Evolutionary conservation across 1,140 invertebrate genomes (phyloP), one percentile per base, ranked within the genome.

Genomic region (Nephila pilipes): DNA sequence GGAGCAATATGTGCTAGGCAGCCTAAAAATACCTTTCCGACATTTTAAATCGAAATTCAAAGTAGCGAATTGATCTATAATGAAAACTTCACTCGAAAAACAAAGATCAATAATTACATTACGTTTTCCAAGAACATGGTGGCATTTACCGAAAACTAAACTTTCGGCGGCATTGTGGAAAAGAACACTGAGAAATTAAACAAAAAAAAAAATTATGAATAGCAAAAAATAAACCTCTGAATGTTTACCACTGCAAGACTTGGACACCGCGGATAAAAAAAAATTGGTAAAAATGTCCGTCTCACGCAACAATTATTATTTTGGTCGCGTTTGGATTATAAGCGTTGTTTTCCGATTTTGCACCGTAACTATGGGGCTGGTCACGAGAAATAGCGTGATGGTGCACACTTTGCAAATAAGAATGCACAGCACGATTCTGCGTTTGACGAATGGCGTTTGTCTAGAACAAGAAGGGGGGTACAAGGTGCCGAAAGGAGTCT

Each of bases 221-320:
- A 81, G 8, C n/a, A 55, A 54, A 54, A 10, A 54, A 54, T 20
- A 22, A 81, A 54, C 16, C 14, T 55, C 38, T n/a, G 38, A 54
- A 29, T 46, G 46, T 81, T 36, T 81, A 54, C 46, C 54, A 36
- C 46, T 18, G 22, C 38, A 54, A 81, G 6, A n/a, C 38, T 16
- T 46, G 36, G 46, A 46, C 38, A 14, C n/a, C 80, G 22, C n/a
- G 46, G 46, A 81, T 81, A 46, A 3, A 46, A 60, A 60, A 60
- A 54, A 54, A 29, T 29, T 22, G 29, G 12, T 18, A 75, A 32
- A 75, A 75, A 75, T 75, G 69, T 8, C 0, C 0, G 55, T 22
- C 54, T 20, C 83, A 85, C 83, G 57, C 83, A 85, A 85, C 29
- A 60, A 85, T 85, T 85, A 85, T 85, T 85, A 85, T 85, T 85